Conservation (phyloP, 2,888 invertebrate genomes). For the Tinea trinotella region DNA sequence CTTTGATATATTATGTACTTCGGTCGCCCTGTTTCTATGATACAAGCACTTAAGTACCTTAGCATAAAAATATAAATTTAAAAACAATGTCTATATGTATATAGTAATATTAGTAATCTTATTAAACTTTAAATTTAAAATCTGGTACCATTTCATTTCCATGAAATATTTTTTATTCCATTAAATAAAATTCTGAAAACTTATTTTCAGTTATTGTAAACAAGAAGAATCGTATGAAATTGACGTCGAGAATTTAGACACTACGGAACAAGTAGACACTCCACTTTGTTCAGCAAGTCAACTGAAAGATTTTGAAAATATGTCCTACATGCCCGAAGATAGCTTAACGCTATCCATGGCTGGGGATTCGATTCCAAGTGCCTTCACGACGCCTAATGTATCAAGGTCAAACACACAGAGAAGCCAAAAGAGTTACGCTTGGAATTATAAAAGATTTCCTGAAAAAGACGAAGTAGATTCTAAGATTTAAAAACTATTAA, state of each 20-base stretch:
- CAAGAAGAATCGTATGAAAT: conserved; percentile 72
- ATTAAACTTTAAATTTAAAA: too few relatives aligned
- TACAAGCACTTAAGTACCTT: too few relatives aligned
- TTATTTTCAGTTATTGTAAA: conserved; percentile 64
- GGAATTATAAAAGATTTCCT: conserved; percentile 45
- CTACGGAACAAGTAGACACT: conserved; percentile 76
- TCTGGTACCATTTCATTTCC: too few relatives aligned
- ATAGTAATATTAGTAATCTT: too few relatives aligned
- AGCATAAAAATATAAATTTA: too few relatives aligned
- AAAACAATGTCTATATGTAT: too few relatives aligned
- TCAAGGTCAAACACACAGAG: conserved; percentile 21
- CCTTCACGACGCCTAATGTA: conserved; percentile 31
- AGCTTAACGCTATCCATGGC: conserved; percentile 32
- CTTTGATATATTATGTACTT: too few relatives aligned
- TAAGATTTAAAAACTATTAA: background rate
- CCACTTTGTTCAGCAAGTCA: conserved; percentile 86
- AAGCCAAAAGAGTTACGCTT: conserved; percentile 52
- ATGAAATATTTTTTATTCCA: too few relatives aligned
- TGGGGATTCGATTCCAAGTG: conserved; percentile 40
- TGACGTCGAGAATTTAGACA: conserved; percentile 75
- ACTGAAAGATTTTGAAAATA: conserved; percentile 56
- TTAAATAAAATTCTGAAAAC: too few relatives aligned
- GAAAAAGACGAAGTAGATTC: background rate
- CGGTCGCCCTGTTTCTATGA: too few relatives aligned
- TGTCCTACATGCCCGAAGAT: conserved; percentile 38